Evolutionary conservation across 2,113 vertebrate genomes (phyloP).

Genomic region (Corythoichthys intestinalis): DNA sequence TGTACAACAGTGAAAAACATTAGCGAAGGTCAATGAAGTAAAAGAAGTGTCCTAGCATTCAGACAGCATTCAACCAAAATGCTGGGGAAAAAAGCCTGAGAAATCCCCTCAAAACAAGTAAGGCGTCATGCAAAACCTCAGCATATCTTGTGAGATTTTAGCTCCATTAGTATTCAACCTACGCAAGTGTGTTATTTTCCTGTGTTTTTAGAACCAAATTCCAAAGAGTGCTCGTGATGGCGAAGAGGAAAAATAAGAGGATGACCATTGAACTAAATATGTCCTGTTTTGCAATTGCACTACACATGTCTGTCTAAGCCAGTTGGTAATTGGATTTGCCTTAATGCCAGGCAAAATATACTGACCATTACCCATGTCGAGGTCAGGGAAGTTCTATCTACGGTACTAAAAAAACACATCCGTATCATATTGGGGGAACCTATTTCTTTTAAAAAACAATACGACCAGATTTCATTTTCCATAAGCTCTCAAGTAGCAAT

Average conservation of each 20-base stretch:
- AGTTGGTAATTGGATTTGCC: background rate
- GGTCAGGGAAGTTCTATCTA: background rate
- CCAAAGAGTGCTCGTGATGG: background rate
- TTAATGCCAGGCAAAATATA: background rate
- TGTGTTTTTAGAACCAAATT: background rate
- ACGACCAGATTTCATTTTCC: conserved; percentile 39
- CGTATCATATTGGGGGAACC: background rate
- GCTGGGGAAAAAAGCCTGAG: background rate
- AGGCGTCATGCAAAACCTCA: background rate
- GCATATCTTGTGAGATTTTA: background rate
- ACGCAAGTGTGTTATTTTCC: background rate
- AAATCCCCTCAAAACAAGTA: background rate
- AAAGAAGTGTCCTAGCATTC: no score
- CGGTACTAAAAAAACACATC: background rate
- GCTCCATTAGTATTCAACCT: background rate
- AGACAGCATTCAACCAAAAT: no score
- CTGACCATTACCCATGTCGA: background rate
- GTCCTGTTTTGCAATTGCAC: background rate
- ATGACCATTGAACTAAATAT: background rate
- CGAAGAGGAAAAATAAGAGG: background rate
- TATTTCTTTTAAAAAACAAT: conserved; percentile 18
- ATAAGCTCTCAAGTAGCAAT: conserved; percentile 25
- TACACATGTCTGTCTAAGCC: background rate
- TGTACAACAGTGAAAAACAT: no score
- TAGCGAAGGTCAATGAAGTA: no score